Evolutionary conservation across 2,888 invertebrate species (phyloP).

Genomic region (Dermolepida albohirtum): DNA sequence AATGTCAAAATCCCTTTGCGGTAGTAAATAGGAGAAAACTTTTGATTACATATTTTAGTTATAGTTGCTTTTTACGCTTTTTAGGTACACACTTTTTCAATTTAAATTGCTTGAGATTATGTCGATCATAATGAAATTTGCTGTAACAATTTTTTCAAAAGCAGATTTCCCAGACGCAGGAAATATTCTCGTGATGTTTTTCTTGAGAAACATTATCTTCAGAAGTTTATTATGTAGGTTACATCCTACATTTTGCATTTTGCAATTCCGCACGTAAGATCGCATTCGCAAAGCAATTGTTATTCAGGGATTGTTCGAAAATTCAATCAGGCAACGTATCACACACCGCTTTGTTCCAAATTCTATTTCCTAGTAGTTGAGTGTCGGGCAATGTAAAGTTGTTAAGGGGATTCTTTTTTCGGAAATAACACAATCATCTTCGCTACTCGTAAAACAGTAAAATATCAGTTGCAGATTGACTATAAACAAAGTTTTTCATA

Average conservation of each 20-base stretch:
- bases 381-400: constrained; percentile 10
- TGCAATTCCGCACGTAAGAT: constrained; percentile 28
- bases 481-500: constrained; percentile 16
- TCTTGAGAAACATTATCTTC: constrained; percentile 19
- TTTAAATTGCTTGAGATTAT: not conserved
- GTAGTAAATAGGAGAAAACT: no score
- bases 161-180: not conserved
- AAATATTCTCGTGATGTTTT: constrained; percentile 10
- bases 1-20: no score
- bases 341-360: constrained; percentile 28
- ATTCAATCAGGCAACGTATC: constrained; percentile 37
- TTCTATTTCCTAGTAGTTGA: constrained; percentile 21
- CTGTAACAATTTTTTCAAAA: constrained; percentile 8
- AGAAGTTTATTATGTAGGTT: constrained; percentile 31
- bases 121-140: no score
- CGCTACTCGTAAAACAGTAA: constrained; percentile 10
- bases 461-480: constrained; percentile 25
- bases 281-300: constrained; percentile 28
- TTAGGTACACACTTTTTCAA: no score
- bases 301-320: constrained; percentile 35
- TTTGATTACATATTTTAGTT: no score
- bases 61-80: no score
- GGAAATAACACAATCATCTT: constrained; percentile 23
- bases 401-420: constrained; percentile 23
- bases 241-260: constrained; percentile 19